Evolutionary conservation across 64 coral and sea anemone genomes (phyloP).

Genomic region (Hydrozoanthus tunicans): DNA sequence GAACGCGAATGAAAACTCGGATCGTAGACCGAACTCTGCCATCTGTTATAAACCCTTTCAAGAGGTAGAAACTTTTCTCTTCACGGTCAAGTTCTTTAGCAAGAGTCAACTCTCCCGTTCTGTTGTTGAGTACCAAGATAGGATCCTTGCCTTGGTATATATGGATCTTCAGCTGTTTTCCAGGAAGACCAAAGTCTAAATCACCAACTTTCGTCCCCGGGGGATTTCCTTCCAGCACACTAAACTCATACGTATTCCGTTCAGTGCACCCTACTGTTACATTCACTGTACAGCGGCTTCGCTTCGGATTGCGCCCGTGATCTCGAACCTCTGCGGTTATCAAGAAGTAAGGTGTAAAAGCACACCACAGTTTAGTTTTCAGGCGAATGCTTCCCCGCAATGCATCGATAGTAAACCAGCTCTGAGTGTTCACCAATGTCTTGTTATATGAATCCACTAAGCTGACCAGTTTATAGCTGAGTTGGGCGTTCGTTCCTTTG

Average conservation of each 20-base stretch:
- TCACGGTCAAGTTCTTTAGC: constrained; percentile 75
- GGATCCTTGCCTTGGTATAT: neutral
- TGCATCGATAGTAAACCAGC: constrained; percentile 36
- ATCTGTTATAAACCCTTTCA: constrained; percentile 67
- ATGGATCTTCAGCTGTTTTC: constrained; percentile 51
- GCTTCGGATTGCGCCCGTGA: constrained; percentile 62
- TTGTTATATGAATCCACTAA: constrained; percentile 8
- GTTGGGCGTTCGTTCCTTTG: constrained; percentile 13
- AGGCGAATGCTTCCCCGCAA: constrained; percentile 59
- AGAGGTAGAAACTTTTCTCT: constrained; percentile 5
- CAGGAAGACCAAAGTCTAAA: constrained; percentile 36
- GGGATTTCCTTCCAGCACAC: constrained; percentile 53
- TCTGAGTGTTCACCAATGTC: neutral
- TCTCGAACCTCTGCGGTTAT: constrained; percentile 69
- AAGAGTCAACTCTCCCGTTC: constrained; percentile 58
- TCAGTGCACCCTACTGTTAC: constrained; percentile 59
- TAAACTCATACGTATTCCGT: constrained; percentile 54
- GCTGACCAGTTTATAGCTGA: constrained; percentile 2
- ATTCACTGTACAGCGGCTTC: constrained; percentile 51
- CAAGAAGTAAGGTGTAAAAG: constrained; percentile 68
- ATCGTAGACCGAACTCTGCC: constrained; percentile 36
- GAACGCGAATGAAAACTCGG: constrained; percentile 50
- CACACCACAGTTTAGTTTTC: constrained; percentile 74
- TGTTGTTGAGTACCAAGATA: constrained; percentile 58
- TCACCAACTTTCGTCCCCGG: constrained; percentile 67